Evolutionary conservation across 2,113 vertebrate species (phyloP).

Genomic region (Tetrao urogallus): DNA sequence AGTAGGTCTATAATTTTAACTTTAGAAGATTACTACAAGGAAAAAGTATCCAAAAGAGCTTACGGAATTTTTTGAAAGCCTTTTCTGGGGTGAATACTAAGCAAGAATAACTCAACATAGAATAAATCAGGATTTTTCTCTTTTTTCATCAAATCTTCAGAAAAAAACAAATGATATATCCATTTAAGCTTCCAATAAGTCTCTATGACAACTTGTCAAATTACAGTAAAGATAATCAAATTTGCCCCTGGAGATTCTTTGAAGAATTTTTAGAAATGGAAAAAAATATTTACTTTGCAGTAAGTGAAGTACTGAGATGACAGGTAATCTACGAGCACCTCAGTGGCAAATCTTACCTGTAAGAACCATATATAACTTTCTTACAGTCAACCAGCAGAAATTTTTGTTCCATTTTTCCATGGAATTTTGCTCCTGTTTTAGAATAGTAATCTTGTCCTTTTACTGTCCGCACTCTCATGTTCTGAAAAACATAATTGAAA

Average conservation of each 20-base stretch:
- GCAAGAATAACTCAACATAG: neutral
- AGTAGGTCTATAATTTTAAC: neutral
- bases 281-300: neutral
- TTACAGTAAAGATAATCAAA: neutral
- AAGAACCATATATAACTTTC: conserved; percentile 93
- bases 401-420: conserved; percentile 92
- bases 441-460: conserved; percentile 93
- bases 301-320: neutral
- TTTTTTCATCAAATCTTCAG: neutral
- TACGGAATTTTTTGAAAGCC: neutral
- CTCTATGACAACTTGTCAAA: neutral
- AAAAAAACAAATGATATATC: neutral
- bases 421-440: conserved; percentile 92
- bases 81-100: neutral
- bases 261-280: neutral
- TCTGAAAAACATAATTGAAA: conserved; percentile 79
- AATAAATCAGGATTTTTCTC: neutral
- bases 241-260: neutral
- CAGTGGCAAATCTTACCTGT: conserved; percentile 84
- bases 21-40: neutral
- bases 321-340: neutral
- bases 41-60: neutral
- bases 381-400: conserved; percentile 94
- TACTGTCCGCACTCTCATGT: conserved; percentile 93
- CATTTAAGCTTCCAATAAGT: neutral